Percentiles rank a stretch among this genome's conserved stretches.
Evolutionary conservation across 2,113 vertebrate species (phyloP).

Genomic region (Corydoras maculifer): DNA sequence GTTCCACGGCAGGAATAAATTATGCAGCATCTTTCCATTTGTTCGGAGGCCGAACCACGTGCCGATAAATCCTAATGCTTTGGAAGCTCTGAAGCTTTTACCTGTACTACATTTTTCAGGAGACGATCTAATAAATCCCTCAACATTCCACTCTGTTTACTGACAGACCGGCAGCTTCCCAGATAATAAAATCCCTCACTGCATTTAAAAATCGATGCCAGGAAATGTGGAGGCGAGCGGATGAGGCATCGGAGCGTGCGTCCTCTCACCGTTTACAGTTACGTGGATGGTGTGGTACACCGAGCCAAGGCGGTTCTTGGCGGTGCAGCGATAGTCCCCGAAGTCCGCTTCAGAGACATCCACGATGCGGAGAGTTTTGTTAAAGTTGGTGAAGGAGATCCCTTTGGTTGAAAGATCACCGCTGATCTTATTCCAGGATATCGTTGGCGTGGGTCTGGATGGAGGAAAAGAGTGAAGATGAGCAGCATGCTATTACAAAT

Average conservation of each 20-base stretch:
- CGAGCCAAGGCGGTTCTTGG: conserved; percentile 72
- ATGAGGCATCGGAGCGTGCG: background rate
- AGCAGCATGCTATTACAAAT: background rate
- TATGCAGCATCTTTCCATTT: conserved; percentile 13
- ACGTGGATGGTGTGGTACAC: conserved; percentile 79
- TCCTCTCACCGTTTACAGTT: conserved; percentile 78
- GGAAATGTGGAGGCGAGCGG: no score
- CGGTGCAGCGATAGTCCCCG: conserved; percentile 86
- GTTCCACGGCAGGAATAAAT: background rate
- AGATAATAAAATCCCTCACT: no score
- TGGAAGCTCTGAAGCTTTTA: no score
- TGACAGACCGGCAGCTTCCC: no score
- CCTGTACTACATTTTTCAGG: no score
- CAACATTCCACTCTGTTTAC: no score
- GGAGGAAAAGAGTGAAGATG: background rate
- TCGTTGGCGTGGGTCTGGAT: conserved; percentile 80
- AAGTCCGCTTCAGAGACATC: conserved; percentile 84
- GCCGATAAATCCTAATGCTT: no score
- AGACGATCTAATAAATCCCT: no score
- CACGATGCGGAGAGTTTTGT: conserved; percentile 82
- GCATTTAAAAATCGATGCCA: background rate
- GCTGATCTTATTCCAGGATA: conserved; percentile 85
- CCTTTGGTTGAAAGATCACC: conserved; percentile 75
- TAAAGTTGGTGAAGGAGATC: conserved; percentile 76
- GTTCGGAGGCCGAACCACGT: background rate